Evolutionary conservation across 2,113 vertebrate species (phyloP).

Genomic region (Apeltes quadracus): DNA sequence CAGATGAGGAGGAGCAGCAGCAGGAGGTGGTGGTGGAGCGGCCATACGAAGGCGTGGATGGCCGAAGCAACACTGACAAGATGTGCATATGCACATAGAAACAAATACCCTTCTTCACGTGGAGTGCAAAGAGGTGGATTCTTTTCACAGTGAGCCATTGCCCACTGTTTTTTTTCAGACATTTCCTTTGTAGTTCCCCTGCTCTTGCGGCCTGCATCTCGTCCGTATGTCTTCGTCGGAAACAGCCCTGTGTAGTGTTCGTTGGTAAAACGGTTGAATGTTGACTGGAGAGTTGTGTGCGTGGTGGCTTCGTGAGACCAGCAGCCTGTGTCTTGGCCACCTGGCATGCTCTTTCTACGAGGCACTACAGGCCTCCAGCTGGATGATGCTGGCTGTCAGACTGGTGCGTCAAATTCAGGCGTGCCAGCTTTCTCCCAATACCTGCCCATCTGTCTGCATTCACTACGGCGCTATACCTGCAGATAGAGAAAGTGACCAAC

Average conservation of each 20-base stretch:
- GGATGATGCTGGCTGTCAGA: slow-evolving; percentile 65
- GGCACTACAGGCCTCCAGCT: slow-evolving; percentile 68
- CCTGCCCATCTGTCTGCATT: slow-evolving; percentile 68
- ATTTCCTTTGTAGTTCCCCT: slow-evolving; percentile 33
- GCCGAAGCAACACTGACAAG: slow-evolving; percentile 60
- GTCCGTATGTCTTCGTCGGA: slow-evolving; percentile 42
- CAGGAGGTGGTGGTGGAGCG: slow-evolving; percentile 66
- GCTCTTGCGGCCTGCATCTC: slow-evolving; percentile 40
- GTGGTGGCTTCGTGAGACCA: slow-evolving; percentile 41
- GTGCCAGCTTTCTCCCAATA: slow-evolving; percentile 65
- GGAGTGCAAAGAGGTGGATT: slow-evolving; percentile 36
- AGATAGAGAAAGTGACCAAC: slow-evolving; percentile 17
- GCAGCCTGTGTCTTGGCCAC: slow-evolving; percentile 61
- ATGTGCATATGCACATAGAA: slow-evolving; percentile 34
- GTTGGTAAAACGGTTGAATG: slow-evolving; percentile 38
- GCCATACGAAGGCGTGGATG: slow-evolving; percentile 57
- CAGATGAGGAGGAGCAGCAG: slow-evolving; percentile 50
- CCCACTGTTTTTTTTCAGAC: slow-evolving; percentile 21
- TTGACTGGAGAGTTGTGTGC: slow-evolving; percentile 42
- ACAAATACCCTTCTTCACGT: slow-evolving; percentile 32
- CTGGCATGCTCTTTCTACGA: slow-evolving; percentile 62
- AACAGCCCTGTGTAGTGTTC: slow-evolving; percentile 31
- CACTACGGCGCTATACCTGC: slow-evolving; percentile 51
- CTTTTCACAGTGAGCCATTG: slow-evolving; percentile 59
- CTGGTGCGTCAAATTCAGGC: slow-evolving; percentile 63